Evolutionary conservation across 2,113 vertebrate species (phyloP).

Genomic region (Spea multiplicata): DNA sequence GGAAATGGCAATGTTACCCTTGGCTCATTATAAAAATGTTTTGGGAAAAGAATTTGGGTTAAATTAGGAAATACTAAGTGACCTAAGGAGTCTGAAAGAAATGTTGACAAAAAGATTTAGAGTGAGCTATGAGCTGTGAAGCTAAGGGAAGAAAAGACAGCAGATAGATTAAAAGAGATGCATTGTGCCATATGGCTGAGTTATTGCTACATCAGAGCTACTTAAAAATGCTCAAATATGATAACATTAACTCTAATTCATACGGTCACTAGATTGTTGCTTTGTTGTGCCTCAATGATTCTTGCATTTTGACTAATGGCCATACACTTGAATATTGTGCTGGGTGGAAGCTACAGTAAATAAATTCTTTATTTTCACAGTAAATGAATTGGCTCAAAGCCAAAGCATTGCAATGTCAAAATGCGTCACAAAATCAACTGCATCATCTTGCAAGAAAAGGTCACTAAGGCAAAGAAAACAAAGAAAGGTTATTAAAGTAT

Average conservation of each 20-base stretch:
- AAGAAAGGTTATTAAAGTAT: constrained; percentile 34
- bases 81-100: constrained; percentile 5
- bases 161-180: constrained; percentile 40
- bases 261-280: constrained; percentile 34
- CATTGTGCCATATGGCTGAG: constrained; percentile 45
- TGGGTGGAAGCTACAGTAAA: constrained; percentile 17
- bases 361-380: constrained; percentile 9
- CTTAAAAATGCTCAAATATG: constrained; percentile 44
- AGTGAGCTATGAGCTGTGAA: constrained; percentile 15
- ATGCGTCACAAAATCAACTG: constrained; percentile 14
- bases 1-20: no score
- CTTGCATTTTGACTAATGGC: constrained; percentile 28
- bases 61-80: constrained; percentile 26
- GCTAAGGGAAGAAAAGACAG: constrained; percentile 30
- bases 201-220: constrained; percentile 40
- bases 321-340: constrained; percentile 15
- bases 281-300: constrained; percentile 23
- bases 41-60: neutral
- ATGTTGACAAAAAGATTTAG: constrained; percentile 27
- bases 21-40: neutral
- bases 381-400: constrained; percentile 33
- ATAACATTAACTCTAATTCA: constrained; percentile 43
- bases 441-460: constrained; percentile 28
- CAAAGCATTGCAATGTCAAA: neutral
- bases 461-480: constrained; percentile 28